Conservation (phyloP, 2,113 vertebrate species). For the Pelecanoides urinatrix region DNA sequence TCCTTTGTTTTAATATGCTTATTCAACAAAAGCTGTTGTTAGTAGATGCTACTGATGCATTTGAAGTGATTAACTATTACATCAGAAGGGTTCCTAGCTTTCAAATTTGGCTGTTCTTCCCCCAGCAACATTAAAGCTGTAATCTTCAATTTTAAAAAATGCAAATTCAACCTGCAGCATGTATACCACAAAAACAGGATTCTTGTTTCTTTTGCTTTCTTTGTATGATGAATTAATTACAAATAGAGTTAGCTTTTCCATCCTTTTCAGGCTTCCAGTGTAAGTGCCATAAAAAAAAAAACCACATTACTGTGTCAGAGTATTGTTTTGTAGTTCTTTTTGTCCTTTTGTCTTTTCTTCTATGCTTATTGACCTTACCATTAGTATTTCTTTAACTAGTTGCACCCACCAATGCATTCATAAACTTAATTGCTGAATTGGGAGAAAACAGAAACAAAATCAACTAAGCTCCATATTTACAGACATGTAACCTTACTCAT, state of each 20-base stretch:
- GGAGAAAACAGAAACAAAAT: background rate
- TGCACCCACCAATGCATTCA: background rate
- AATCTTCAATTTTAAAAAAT: constrained; percentile 9
- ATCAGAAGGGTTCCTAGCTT: constrained; percentile 17
- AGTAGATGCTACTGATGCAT: background rate
- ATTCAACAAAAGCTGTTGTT: constrained; percentile 12
- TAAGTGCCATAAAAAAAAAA: background rate
- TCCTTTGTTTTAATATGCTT: background rate
- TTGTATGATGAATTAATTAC: constrained; percentile 5
- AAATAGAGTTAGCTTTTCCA: background rate
- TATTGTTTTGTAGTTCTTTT: background rate
- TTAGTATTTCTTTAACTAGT: background rate
- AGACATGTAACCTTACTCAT: background rate
- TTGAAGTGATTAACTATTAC: constrained; percentile 25
- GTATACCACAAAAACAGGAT: background rate
- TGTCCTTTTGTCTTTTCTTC: background rate
- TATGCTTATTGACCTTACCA: background rate
- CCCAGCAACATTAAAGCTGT: background rate
- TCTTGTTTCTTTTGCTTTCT: constrained; percentile 3
- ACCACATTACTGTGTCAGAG: background rate
- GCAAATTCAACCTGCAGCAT: constrained; percentile 3
- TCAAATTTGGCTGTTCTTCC: constrained; percentile 5
- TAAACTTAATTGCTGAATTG: background rate
- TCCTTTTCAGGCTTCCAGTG: background rate
- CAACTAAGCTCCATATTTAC: background rate